Evolutionary conservation across 1,140 invertebrate species (phyloP).

Genomic region (Eumaeus atala): DNA sequence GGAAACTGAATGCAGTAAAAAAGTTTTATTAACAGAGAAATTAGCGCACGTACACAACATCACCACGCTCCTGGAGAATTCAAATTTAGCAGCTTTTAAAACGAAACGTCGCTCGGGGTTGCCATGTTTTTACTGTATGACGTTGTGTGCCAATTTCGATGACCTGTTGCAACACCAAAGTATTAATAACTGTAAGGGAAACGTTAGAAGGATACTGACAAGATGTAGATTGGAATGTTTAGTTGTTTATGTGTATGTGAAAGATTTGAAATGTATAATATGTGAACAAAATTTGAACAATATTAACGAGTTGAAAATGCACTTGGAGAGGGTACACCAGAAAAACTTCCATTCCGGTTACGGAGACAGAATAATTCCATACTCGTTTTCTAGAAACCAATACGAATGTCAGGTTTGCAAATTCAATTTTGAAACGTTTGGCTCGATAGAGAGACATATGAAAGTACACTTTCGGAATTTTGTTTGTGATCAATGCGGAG

Average conservation of each 20-base stretch:
- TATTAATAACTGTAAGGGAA: slow-evolving; percentile 27
- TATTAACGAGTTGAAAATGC: slow-evolving; percentile 38
- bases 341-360: slow-evolving; percentile 33
- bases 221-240: slow-evolving; percentile 30
- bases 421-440: slow-evolving; percentile 36
- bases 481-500: slow-evolving; percentile 43
- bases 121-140: slow-evolving; percentile 36
- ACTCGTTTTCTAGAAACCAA: slow-evolving; percentile 29
- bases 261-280: slow-evolving; percentile 37
- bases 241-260: slow-evolving; percentile 36
- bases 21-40: slow-evolving; percentile 29
- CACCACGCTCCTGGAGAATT: slow-evolving; percentile 32
- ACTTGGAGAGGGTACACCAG: slow-evolving; percentile 31
- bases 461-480: slow-evolving; percentile 48
- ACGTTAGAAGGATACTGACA: slow-evolving; percentile 30
- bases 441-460: slow-evolving; percentile 45
- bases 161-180: slow-evolving; percentile 31
- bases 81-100: slow-evolving; percentile 39
- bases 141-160: slow-evolving; percentile 29
- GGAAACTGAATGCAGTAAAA: slow-evolving; percentile 15
- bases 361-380: slow-evolving; percentile 38
- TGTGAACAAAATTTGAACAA: slow-evolving; percentile 27
- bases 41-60: slow-evolving; percentile 28
- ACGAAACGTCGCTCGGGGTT: slow-evolving; percentile 29
- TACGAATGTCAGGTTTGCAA: slow-evolving; percentile 39